Conservation (phyloP, 2,797 vertebrate species). For the Peromyscus eremicus region DNA sequence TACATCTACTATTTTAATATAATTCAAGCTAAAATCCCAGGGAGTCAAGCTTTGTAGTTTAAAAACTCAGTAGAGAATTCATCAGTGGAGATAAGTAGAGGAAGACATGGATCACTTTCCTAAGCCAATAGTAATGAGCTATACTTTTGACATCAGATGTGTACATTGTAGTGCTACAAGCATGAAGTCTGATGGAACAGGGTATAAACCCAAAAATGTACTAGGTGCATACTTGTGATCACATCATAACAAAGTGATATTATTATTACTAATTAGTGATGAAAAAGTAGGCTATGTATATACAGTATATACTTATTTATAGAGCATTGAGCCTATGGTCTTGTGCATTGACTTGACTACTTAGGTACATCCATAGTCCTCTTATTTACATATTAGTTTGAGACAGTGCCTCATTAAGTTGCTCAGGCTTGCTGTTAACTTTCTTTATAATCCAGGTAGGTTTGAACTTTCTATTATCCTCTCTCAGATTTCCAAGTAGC, state of each 20-base stretch:
- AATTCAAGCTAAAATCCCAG: not conserved
- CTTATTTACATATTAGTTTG: not conserved
- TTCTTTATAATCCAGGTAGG: not conserved
- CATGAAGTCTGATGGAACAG: not conserved
- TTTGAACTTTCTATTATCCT: not conserved
- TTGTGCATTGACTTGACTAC: not conserved
- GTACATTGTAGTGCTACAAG: not conserved
- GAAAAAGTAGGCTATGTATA: not conserved
- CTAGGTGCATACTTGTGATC: not conserved
- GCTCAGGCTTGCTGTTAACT: not conserved
- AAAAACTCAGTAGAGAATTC: not conserved
- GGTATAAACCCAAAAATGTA: not conserved
- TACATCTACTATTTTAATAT: constrained; percentile 7
- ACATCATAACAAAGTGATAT: not conserved
- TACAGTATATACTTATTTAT: not conserved
- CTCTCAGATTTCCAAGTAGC: not conserved
- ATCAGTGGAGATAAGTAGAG: not conserved
- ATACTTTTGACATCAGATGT: not conserved
- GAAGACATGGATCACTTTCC: not conserved
- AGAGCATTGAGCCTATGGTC: not conserved
- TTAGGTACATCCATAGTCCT: not conserved
- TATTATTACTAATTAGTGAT: not conserved
- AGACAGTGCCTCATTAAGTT: not conserved
- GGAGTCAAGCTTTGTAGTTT: not conserved
- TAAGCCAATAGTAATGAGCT: constrained; percentile 5